Conservation (phyloP, 1,140 invertebrate genomes). For the Chelonus insularis region DNA sequence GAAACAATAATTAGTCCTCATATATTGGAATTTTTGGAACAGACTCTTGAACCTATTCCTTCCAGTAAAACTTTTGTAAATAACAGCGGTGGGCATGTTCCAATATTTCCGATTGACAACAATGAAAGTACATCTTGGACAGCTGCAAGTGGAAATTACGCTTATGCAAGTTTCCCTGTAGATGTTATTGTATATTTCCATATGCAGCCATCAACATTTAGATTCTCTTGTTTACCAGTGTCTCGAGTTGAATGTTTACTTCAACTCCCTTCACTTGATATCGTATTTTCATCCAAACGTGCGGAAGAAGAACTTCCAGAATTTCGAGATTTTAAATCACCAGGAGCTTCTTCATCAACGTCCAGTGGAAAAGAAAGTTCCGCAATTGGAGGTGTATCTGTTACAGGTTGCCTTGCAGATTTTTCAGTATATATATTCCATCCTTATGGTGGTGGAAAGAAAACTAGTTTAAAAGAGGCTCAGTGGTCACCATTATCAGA, state of each 20-base stretch:
- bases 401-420: constrained; percentile 92
- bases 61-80: constrained; percentile 65
- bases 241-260: constrained; percentile 96
- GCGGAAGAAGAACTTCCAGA: constrained; percentile 74
- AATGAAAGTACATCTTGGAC: constrained; percentile 55
- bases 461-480: constrained; percentile 77
- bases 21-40: constrained; percentile 92
- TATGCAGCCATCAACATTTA: constrained; percentile 94
- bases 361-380: constrained; percentile 55
- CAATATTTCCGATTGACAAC: constrained; percentile 48
- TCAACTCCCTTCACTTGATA: constrained; percentile 91
- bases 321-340: constrained; percentile 62
- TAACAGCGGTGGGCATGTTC: constrained; percentile 47
- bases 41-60: constrained; percentile 89
- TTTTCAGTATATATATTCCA: constrained; percentile 98
- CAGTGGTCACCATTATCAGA: constrained; percentile 87
- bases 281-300: constrained; percentile 89
- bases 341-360: constrained; percentile 31
- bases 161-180: constrained; percentile 93
- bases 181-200: constrained; percentile 99
- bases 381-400: constrained; percentile 84
- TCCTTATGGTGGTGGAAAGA: constrained; percentile 90
- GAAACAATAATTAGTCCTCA: constrained; percentile 94
- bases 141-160: constrained; percentile 72
- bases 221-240: constrained; percentile 91